Evolutionary conservation across 1,140 invertebrate genomes (phyloP).

Genomic region (Parasteatoda tepidariorum): DNA sequence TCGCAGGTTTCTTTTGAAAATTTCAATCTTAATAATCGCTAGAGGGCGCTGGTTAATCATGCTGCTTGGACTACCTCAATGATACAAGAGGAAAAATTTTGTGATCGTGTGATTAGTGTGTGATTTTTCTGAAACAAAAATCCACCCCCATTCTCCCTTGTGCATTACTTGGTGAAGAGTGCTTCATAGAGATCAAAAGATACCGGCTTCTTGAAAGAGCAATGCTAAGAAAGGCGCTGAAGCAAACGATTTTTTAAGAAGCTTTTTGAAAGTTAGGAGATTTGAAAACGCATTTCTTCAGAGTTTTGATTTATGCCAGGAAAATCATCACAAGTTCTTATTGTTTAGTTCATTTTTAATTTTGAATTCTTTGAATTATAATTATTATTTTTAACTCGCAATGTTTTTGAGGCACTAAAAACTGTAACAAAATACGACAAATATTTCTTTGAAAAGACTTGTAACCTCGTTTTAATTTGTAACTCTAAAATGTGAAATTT

Average conservation of each 20-base stretch:
- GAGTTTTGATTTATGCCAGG: neutral
- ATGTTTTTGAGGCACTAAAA: too few species aligned
- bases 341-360: neutral
- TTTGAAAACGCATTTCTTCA: neutral
- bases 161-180: conserved; percentile 11
- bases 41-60: conserved; percentile 29
- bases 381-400: too few species aligned
- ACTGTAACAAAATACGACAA: too few species aligned
- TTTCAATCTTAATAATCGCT: conserved; percentile 39
- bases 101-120: conserved; percentile 29
- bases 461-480: too few species aligned
- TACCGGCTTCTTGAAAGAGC: conserved; percentile 14
- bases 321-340: neutral
- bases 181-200: conserved; percentile 29
- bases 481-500: too few species aligned
- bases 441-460: too few species aligned
- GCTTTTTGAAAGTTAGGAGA: neutral
- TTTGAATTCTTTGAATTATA: too few species aligned
- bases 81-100: neutral
- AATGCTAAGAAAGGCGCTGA: conserved; percentile 19
- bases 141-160: neutral
- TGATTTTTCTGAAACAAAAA: conserved; percentile 32
- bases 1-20: conserved; percentile 45
- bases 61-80: conserved; percentile 1
- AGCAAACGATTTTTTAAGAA: conserved; percentile 20